phyloP scores from a whole-genome alignment of 1,140 invertebrate species.

The Meloidogyne chitwoodi region DNA sequence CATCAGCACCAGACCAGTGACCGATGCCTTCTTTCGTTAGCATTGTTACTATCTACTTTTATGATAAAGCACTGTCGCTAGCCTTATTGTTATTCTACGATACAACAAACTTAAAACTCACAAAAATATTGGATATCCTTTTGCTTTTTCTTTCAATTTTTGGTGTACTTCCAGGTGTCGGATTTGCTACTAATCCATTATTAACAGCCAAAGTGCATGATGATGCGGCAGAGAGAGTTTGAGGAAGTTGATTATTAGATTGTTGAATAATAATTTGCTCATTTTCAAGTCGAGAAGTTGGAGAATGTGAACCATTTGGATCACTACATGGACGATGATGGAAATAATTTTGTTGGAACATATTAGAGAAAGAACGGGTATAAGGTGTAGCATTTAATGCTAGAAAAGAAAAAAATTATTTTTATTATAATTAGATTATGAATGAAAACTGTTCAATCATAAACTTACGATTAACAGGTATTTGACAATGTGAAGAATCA shows the following conservation, averaged over 20 bases:
- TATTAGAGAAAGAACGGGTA: constrained; percentile 5
- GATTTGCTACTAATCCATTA: background rate
- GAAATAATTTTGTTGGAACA: background rate
- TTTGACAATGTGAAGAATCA: background rate
- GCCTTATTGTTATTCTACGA: too few relatives aligned
- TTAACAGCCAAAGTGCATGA: constrained; percentile 16
- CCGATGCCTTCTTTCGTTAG: too few relatives aligned
- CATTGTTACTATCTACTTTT: too few relatives aligned
- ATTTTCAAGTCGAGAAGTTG: background rate
- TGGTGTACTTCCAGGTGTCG: constrained; percentile 26
- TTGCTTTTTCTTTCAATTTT: constrained; percentile 34
- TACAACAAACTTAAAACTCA: constrained; percentile 16
- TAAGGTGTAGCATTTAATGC: background rate
- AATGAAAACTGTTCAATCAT: background rate
- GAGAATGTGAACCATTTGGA: background rate
- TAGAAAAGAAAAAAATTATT: background rate
- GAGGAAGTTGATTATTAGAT: background rate
- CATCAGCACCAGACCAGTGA: too few relatives aligned
- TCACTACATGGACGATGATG: constrained; percentile 10
- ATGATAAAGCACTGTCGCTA: too few relatives aligned
- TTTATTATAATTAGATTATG: background rate
- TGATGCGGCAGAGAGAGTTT: constrained; percentile 5
- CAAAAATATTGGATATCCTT: constrained; percentile 35
- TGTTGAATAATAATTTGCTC: background rate
- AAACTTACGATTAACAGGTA: background rate